Conservation (phyloP, 2,113 vertebrate species). For the Myxocyprinus asiaticus region DNA sequence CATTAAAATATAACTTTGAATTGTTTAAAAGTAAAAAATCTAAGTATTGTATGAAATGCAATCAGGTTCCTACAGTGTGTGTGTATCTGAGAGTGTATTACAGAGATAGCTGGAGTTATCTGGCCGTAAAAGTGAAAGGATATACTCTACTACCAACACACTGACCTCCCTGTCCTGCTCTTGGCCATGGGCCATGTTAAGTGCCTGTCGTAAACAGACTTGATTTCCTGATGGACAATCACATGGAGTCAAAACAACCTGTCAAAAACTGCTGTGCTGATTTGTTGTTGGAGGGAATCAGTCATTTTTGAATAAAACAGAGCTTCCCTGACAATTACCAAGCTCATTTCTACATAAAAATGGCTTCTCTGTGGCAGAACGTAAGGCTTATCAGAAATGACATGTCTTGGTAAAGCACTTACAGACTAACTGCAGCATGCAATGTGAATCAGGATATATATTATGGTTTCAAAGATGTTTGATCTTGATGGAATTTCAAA, state of each 20-base stretch:
- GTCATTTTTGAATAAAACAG: not conserved
- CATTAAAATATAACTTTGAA: no score
- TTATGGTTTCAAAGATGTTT: no score
- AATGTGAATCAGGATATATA: no score
- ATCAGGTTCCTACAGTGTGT: no score
- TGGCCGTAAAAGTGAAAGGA: constrained; percentile 61
- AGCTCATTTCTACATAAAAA: not conserved
- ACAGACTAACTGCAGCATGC: no score
- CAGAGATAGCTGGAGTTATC: no score
- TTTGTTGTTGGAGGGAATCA: not conserved
- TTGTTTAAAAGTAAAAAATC: no score
- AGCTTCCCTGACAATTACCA: not conserved
- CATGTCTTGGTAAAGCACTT: no score
- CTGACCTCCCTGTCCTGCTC: constrained; percentile 71
- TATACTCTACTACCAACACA: constrained; percentile 68
- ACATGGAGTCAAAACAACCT: constrained; percentile 11
- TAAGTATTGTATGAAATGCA: no score
- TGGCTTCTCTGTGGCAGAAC: not conserved
- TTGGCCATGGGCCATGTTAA: constrained; percentile 71
- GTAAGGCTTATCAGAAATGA: no score
- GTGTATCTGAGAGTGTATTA: no score
- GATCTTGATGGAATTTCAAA: no score
- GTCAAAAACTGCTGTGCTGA: not conserved
- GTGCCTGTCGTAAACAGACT: constrained; percentile 67
- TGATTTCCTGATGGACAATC: constrained; percentile 74